These are phyloP conservation scores for Dimorphilus gyrociliatus DNA, from an alignment of 2,888 invertebrate genomes.

Conservation along the genomic window DNA sequence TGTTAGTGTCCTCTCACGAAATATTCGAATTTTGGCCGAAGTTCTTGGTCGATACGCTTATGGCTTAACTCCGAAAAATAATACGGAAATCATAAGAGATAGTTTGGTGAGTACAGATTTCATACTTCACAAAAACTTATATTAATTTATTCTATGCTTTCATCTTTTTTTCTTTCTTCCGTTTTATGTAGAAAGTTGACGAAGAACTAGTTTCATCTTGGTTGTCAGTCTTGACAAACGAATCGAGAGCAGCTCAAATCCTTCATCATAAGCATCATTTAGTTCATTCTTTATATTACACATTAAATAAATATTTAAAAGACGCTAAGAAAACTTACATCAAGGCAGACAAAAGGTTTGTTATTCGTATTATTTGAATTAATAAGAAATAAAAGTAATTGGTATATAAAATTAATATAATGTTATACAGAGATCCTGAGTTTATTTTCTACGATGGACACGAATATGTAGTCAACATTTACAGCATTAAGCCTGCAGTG, in stretches of 20 bases:
- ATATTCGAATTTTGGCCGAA: slow-evolving; percentile 61
- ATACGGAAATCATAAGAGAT: slow-evolving; percentile 50
- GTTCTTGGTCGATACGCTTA: slow-evolving; percentile 53
- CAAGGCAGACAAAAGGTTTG: slow-evolving; percentile 34
- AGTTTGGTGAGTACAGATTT: slow-evolving; percentile 52
- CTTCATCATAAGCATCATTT: slow-evolving; percentile 41
- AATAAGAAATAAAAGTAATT: neutral
- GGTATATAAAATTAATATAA: neutral
- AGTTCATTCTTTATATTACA: slow-evolving; percentile 30
- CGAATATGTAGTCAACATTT: slow-evolving; percentile 61
- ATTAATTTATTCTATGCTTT: too few species aligned
- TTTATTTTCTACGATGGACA: slow-evolving; percentile 74
- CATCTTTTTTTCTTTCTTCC: slow-evolving; percentile 3
- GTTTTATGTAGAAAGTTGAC: slow-evolving; percentile 50
- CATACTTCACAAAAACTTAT: too few species aligned
- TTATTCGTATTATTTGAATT: neutral
- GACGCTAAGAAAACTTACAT: slow-evolving; percentile 49
- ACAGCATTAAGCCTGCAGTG: slow-evolving; percentile 91
- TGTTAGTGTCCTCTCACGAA: slow-evolving; percentile 46
- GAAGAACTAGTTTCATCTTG: slow-evolving; percentile 55
- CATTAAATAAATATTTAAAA: slow-evolving; percentile 48
- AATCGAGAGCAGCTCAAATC: slow-evolving; percentile 58
- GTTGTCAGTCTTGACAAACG: slow-evolving; percentile 54
- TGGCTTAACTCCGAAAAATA: slow-evolving; percentile 26
- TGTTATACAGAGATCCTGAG: slow-evolving; percentile 59